A percentile compares a stretch with the other conserved stretches of the same genome.
These are phyloP conservation scores for Oryzias curvinotus DNA, from an alignment of 2,113 vertebrate species.

Conservation along the genomic window DNA sequence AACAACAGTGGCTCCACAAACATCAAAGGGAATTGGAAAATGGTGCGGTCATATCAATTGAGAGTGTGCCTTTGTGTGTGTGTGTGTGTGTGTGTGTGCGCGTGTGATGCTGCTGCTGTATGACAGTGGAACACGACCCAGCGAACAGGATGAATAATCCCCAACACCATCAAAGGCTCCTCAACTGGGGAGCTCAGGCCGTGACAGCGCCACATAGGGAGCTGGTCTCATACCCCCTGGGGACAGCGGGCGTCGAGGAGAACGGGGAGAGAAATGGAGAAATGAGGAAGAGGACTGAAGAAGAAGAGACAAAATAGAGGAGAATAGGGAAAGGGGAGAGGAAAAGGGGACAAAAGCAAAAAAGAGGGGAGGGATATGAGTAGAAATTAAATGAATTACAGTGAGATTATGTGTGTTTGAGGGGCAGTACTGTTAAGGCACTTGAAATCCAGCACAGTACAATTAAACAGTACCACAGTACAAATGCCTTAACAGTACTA, in stretches of 20 bases:
- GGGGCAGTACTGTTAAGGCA: neutral
- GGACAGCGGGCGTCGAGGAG: slow-evolving; percentile 56
- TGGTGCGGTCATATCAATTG: slow-evolving; percentile 37
- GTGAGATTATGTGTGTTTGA: slow-evolving; percentile 29
- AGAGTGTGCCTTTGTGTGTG: slow-evolving; percentile 33
- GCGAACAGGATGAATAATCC: slow-evolving; percentile 71
- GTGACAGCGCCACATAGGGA: slow-evolving; percentile 61
- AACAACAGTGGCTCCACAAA: slow-evolving; percentile 30
- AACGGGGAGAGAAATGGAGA: slow-evolving; percentile 48
- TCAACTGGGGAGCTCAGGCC: slow-evolving; percentile 63
- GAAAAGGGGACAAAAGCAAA: slow-evolving; percentile 3
- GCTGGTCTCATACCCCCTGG: slow-evolving; percentile 60
- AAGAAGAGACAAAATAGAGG: slow-evolving; percentile 46
- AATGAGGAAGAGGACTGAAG: slow-evolving; percentile 47
- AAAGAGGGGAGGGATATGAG: slow-evolving; percentile 18
- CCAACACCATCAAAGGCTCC: slow-evolving; percentile 73
- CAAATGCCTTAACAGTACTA: neutral
- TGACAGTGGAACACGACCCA: slow-evolving; percentile 55
- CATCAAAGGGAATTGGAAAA: slow-evolving; percentile 53
- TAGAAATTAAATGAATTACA: slow-evolving; percentile 36
- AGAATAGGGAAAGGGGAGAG: slow-evolving; percentile 23
- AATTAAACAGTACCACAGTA: too few relatives aligned
- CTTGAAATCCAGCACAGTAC: too few relatives aligned
- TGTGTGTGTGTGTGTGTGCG: slow-evolving; percentile 44
- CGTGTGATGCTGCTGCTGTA: slow-evolving; percentile 46